Evolutionary conservation across 2,888 invertebrate species (phyloP).

Genomic region (Amorpha juglandis): DNA sequence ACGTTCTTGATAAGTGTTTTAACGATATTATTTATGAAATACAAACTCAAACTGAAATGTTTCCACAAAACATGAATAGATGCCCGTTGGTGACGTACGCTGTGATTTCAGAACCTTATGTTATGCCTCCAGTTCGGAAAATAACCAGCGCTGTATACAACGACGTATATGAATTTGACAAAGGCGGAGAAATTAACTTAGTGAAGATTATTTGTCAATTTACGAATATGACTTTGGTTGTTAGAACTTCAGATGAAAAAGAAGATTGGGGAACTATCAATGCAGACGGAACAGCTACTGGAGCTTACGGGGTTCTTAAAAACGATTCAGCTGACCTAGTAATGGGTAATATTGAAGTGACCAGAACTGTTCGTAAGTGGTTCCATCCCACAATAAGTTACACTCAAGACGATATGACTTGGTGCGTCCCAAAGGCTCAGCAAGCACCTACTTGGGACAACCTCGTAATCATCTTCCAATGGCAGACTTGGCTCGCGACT

Average conservation of each 20-base stretch:
- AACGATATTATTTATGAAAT: constrained; percentile 58
- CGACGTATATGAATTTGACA: constrained; percentile 67
- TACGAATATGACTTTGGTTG: constrained; percentile 73
- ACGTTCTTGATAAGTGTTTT: constrained; percentile 70
- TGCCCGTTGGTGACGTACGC: constrained; percentile 75
- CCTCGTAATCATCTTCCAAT: constrained; percentile 76
- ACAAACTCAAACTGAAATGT: constrained; percentile 61
- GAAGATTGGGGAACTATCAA: constrained; percentile 75
- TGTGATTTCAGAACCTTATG: constrained; percentile 77
- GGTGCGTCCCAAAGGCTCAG: constrained; percentile 74
- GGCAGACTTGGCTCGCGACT: constrained; percentile 75
- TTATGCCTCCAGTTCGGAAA: constrained; percentile 69
- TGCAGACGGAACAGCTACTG: constrained; percentile 67
- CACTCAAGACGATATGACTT: constrained; percentile 80
- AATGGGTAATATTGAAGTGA: constrained; percentile 78
- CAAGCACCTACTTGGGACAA: constrained; percentile 77
- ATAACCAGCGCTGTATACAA: constrained; percentile 52
- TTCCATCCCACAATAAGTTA: constrained; percentile 77
- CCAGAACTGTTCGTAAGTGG: constrained; percentile 70
- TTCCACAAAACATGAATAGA: constrained; percentile 70
- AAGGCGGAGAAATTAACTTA: constrained; percentile 75
- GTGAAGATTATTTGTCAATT: constrained; percentile 76
- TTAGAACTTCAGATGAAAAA: constrained; percentile 62
- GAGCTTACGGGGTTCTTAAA: constrained; percentile 63
- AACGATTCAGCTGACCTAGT: constrained; percentile 68